Conservation (phyloP, 2,888 invertebrate genomes). For the Aradus depressus region DNA sequence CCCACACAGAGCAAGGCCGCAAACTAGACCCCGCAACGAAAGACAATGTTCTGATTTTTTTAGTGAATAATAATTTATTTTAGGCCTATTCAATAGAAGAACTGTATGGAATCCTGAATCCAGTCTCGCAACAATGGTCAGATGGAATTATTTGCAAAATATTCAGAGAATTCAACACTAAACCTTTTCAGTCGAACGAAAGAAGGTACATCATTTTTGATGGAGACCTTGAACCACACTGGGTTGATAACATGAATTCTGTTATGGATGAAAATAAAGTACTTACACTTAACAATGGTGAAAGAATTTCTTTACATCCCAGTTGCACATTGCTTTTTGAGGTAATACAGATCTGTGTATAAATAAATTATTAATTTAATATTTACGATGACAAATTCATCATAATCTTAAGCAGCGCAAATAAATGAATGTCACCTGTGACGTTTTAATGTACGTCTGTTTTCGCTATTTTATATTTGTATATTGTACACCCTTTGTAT, state of each 20-base stretch:
- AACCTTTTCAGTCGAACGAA: conserved; percentile 61
- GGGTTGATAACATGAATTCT: conserved; percentile 96
- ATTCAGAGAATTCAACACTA: conserved; percentile 81
- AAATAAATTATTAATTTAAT: background rate
- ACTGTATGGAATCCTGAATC: conserved; percentile 75
- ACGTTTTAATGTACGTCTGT: background rate
- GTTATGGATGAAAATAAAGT: conserved; percentile 93
- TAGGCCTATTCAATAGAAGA: conserved; percentile 65
- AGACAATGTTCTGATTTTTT: too few species aligned
- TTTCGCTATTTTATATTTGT: too few species aligned
- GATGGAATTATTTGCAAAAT: conserved; percentile 84
- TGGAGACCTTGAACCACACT: conserved; percentile 86
- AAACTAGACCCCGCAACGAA: too few species aligned
- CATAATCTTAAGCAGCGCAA: background rate
- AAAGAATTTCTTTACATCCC: conserved; percentile 69
- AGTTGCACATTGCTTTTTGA: conserved; percentile 79
- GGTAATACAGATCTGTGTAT: conserved; percentile 37
- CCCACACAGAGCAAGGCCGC: too few species aligned
- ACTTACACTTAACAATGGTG: conserved; percentile 80
- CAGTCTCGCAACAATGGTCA: conserved; percentile 80
- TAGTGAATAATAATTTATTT: conserved; percentile 2
- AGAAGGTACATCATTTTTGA: conserved; percentile 79
- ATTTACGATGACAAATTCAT: background rate
- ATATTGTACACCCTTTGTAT: background rate
- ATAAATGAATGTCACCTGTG: background rate